Conservation (phyloP, 2,888 invertebrate species). For the Noctua janthe region DNA sequence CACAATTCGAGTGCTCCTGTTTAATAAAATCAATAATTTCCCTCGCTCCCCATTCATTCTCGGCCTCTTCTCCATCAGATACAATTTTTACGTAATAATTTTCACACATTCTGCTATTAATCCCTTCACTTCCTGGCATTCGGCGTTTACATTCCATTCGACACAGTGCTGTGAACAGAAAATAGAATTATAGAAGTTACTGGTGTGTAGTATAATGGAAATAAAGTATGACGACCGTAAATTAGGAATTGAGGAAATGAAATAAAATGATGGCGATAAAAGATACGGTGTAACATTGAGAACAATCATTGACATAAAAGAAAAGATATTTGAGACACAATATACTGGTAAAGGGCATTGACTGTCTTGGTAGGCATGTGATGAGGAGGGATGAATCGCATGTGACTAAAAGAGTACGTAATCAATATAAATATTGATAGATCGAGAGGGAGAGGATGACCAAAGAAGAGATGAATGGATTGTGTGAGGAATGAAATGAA, state of each 20-base stretch:
- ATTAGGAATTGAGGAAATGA: slow-evolving; percentile 4
- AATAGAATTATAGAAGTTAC: slow-evolving; percentile 1
- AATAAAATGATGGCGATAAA: background rate
- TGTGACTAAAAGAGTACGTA: no score
- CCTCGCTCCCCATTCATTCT: background rate
- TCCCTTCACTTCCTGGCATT: slow-evolving; percentile 33
- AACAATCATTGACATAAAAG: background rate
- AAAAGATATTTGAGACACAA: background rate
- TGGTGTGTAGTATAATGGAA: background rate
- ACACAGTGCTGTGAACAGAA: slow-evolving; percentile 34
- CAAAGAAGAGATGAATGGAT: no score
- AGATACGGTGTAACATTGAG: background rate
- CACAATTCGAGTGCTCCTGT: background rate
- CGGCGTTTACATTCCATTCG: slow-evolving; percentile 23
- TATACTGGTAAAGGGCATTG: no score
- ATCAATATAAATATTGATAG: no score
- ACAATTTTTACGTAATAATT: slow-evolving; percentile 10
- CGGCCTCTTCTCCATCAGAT: background rate
- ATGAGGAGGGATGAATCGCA: no score
- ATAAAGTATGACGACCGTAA: slow-evolving; percentile 2
- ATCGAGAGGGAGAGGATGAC: no score
- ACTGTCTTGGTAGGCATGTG: no score
- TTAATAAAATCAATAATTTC: slow-evolving; percentile 26
- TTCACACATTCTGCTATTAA: slow-evolving; percentile 35
- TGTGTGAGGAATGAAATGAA: no score